Base-by-base conservation (phyloP, 2,113 vertebrate species). In the Rhegmatorhina hoffmannsi region DNA sequence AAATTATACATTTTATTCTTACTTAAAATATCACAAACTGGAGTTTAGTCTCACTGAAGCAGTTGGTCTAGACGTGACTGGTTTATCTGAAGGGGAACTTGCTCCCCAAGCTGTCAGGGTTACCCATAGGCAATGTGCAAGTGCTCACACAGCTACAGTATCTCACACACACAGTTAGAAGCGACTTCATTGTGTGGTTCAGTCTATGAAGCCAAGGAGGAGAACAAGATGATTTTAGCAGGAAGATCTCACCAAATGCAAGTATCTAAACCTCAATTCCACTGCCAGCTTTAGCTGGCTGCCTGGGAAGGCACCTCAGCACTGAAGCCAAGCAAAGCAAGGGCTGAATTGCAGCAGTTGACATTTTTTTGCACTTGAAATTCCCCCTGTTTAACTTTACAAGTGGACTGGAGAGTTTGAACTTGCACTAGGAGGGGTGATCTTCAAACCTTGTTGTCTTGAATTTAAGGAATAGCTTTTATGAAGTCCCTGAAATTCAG, bases 61-160 rank as follows among this genome's bases (percentile, higher is more conserved):
- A 91, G 89, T 95, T 95, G 87, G 72, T 94, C 68, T 86, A 86
- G 95, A 88, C 36, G 33, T 21, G 4, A 2, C 84, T 95, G 44
- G 28, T 95, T 95, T 93, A 88, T 84, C 88, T 87, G 78, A 84
- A 56, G 89, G 56, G 68, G 56, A 96, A 53, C 84, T 92, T 86
- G 53, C 77, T 90, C 67, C 17, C 47, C 81, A 40, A 77, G 91
- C 84, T 89, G 79, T 92, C 15, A 16, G 21, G 74, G 70, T 80
- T 95, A 87, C 77, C 78, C 59, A 17, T 31, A 58, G 91, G 49
- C 76, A 77, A 46, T 6, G 46, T 91, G 59, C 87, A 52, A 44
- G 56, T 59, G 46, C 72, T 50, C 55, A 43, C 44, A 46, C 79
- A 86, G 43, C 74, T 95, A 10, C 17, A 44, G 21, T 33, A 63